A percentile compares a stretch with the other conserved stretches of the same genome.
Conservation (phyloP, 37 sponge, comb jelly and placozoan genomes). For the Lycopodina hypogea region DNA sequence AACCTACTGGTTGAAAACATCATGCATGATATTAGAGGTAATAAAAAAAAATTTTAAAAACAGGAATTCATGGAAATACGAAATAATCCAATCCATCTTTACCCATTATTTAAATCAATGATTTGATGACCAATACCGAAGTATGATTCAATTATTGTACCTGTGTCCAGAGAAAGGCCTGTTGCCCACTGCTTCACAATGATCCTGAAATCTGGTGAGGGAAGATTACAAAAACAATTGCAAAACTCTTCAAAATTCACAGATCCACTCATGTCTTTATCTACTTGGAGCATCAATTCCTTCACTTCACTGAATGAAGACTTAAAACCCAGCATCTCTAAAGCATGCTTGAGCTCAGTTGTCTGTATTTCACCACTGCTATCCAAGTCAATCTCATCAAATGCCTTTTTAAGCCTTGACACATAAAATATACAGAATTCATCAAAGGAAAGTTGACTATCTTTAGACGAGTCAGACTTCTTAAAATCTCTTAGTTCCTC, state of each 20-base stretch:
- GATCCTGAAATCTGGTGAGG: conserved; percentile 45
- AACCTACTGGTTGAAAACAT: too few species aligned
- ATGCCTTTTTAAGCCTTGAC: conserved; percentile 17
- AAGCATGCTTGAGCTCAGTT: conserved; percentile 37
- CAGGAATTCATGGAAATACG: too few species aligned
- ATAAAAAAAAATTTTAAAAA: too few species aligned
- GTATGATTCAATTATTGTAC: conserved; percentile 5
- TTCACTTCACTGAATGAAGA: conserved; percentile 40
- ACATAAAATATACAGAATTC: conserved; percentile 52
- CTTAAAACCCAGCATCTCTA: conserved; percentile 30
- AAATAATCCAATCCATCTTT: too few species aligned
- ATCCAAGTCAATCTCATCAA: conserved; percentile 57
- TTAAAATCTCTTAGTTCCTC: conserved; percentile 39
- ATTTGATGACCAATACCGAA: too few species aligned
- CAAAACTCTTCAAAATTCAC: conserved; percentile 71
- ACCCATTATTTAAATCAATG: too few species aligned
- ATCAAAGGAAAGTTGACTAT: conserved; percentile 44
- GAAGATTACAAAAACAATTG: conserved; percentile 56
- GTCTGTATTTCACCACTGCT: conserved; percentile 44
- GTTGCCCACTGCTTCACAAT: conserved; percentile 62
- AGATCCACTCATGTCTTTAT: conserved; percentile 39
- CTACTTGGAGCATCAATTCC: conserved; percentile 41
- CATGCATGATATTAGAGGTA: too few species aligned
- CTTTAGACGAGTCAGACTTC: conserved; percentile 30
- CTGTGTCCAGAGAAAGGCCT: conserved; percentile 58